Evolutionary conservation across 2,797 vertebrate genomes (phyloP), one percentile per base, ranked within the genome.

Genomic region (Dicrostonyx torquatus): DNA sequence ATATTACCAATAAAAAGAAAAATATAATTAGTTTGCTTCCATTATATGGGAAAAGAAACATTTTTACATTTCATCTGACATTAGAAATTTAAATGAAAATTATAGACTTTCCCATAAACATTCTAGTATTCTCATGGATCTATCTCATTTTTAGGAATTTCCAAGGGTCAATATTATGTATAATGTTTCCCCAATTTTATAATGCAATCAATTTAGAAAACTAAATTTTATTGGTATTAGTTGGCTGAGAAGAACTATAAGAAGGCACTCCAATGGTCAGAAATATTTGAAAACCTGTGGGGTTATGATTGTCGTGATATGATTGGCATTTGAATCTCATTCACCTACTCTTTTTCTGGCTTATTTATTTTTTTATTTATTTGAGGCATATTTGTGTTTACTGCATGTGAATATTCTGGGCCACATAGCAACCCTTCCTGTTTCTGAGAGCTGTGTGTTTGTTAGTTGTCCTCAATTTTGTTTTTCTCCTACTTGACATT

Each of bases 61-160:
- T 90, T 50, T 73, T 86, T 91, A 91, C 31, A 45, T 83, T 72
- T 48, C 72, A 7, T 87, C n/a, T 83, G 48, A 17, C 45, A 45
- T 76, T 92, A 95, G 89, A 15, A 58, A 76, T 93, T 92, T 79
- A 92, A 91, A 80, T n/a, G 78, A 90, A 96, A 94, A 40, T 43
- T 64, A 78, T 55, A 78, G 17, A n/a, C 68, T 66, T 93, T 64
- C 48, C 87, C 68, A 70, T 48, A 90, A 94, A 79, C 48, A 53
- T 77, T 78, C 86, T 91, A 58, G 26, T 58, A 70, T 94, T 79
- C 70, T 50, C 34, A 86, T 83, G 78, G 95, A 89, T 94, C 13
- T 55, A n/a, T 78, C 87, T 80, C 37, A 76, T 77, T 96, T 94
- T 94, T 94, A 94, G 53, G 9, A 43, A 76, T 83, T 87, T 66